Base-by-base conservation (phyloP, 2,888 invertebrate genomes). In the Cephus nigrinus region DNA sequence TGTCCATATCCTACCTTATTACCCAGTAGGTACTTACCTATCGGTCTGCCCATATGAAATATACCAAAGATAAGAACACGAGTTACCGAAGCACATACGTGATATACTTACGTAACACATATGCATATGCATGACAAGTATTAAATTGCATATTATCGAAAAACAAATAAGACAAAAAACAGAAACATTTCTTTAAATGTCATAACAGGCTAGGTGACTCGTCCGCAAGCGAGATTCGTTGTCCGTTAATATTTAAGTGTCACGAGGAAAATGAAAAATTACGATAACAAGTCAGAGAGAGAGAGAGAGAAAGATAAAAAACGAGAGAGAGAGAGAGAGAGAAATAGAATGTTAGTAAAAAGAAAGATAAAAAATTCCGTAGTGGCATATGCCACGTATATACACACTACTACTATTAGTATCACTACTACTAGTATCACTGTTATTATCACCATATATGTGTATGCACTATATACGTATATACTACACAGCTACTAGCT, bases 221-320 rank as follows among this genome's bases (percentile, higher is more conserved):
- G 15, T 15, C 15, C 4, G 15, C 5, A 5, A 15, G 5, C 15
- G 15, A 1, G 2, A 85, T 86, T 82, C 86, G 87, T 87, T 86
- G 83, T 86, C 81, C 83, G 86, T 86, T 86, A 84, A 86, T 86
- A 86, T 88, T 88, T 88, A 85, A 87, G 87, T 88, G 84, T 84
- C 80, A 82, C 77, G 71, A 76, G 71, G 77, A 76, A 68, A 71
- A 77, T 68, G 75, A 34, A 75, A 40, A 40, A 15, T 40, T 15
- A 40, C 40, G 40, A 15, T 40, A 40, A 15, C 35, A 35, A 12
- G 12, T 40, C 72, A 79, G 73, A 72, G 69, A 75, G 69, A 68
- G 68, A 78, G 75, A 31, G 1, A 31, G 34, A 72, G 76, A 79
- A 69, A 30, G 30, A 30, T 30, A 30, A 15, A n/a, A 32, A 4